Base-by-base conservation (phyloP, 2,113 vertebrate genomes). In the Heterocephalus glaber region DNA sequence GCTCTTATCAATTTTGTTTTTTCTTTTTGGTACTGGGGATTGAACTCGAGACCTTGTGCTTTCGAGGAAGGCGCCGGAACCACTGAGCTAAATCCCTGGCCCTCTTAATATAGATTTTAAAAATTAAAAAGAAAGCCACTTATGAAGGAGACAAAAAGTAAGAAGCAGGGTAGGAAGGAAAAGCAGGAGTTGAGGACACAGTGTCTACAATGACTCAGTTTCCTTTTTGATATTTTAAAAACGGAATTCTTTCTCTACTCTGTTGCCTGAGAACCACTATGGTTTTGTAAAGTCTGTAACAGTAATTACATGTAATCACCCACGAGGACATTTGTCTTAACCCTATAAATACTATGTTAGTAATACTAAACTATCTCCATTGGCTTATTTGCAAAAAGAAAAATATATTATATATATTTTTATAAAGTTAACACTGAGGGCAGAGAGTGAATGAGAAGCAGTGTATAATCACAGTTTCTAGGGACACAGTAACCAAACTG, bases 341-440 rank as follows among this genome's bases (percentile, higher is more conserved):
- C 96, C 97, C 98, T 98, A 98, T 98, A 98, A 98, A 99, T 98
- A 98, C 98, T 98, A 98, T 97, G 97, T 98, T 98, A 98, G 97
- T 96, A 97, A 98, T 98, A 98, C 98, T 98, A 98, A 99, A 98
- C 98, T 99, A 99, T 98, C 97, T 98, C 97, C 98, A 97, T 97
- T 97, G 97, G 98, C 97, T 98, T 98, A 98, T 98, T 88, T 98
- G 97, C 98, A 98, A 98, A 98, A 98, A 98, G 97, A 98, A 98
- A 98, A 98, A 99, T 98, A 98, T 98, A 98, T 98, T 98, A 98
- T 97, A 97, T 98, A 98, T 98, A 97, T 98, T 98, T 98, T 97
- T 98, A 98, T 98, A 98, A 98, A 98, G 98, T 98, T 97, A 98
- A 98, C 96, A 98, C 94, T 97, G 97, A 95, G 97, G 94, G 96